Percentiles rank a stretch among this genome's conserved stretches.
These are phyloP conservation scores for Takifugu flavidus DNA, from an alignment of 2,113 vertebrate species.

Conservation along the genomic window DNA sequence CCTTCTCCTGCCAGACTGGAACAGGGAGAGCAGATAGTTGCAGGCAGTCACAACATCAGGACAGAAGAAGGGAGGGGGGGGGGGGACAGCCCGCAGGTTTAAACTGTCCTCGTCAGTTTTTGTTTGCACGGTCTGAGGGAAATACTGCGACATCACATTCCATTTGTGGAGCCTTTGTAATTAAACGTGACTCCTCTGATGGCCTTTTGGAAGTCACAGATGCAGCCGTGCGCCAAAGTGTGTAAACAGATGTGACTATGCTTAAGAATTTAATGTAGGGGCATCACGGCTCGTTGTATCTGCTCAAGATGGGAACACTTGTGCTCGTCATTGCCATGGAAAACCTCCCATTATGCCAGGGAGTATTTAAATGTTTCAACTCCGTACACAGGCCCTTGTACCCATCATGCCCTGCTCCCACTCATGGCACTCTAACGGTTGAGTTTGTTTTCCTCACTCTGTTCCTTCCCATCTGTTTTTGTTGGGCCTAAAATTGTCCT, in stretches of 20 bases:
- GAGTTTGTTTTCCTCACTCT: conserved; percentile 40
- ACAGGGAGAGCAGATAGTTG: conserved; percentile 3
- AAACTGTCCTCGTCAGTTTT: conserved; percentile 23
- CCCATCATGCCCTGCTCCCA: conserved; percentile 8
- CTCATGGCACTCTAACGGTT: too few species aligned
- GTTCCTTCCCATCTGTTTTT: conserved; percentile 44
- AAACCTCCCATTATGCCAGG: conserved; percentile 8
- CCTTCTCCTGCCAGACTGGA: conserved; percentile 16
- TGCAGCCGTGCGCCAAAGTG: conserved; percentile 19
- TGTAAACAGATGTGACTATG: conserved; percentile 46
- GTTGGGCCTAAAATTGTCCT: conserved; percentile 49
- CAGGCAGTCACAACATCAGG: conserved; percentile 10
- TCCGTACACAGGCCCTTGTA: conserved; percentile 11
- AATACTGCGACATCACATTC: conserved; percentile 8
- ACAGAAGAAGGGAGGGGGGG: conserved; percentile 1
- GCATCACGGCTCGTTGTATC: conserved; percentile 27
- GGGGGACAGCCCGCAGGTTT: conserved; percentile 33
- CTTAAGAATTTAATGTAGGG: conserved; percentile 48
- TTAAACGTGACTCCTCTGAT: conserved; percentile 52
- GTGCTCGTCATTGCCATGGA: conserved; percentile 14
- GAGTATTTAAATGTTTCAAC: conserved; percentile 23
- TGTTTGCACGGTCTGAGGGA: conserved; percentile 26
- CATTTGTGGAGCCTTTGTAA: conserved; percentile 45
- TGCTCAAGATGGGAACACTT: conserved; percentile 22
- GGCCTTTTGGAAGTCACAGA: conserved; percentile 41